Evolutionary conservation across 2,888 invertebrate species (phyloP), one percentile per base, ranked within the genome.

Genomic region (Deilephila elpenor): DNA sequence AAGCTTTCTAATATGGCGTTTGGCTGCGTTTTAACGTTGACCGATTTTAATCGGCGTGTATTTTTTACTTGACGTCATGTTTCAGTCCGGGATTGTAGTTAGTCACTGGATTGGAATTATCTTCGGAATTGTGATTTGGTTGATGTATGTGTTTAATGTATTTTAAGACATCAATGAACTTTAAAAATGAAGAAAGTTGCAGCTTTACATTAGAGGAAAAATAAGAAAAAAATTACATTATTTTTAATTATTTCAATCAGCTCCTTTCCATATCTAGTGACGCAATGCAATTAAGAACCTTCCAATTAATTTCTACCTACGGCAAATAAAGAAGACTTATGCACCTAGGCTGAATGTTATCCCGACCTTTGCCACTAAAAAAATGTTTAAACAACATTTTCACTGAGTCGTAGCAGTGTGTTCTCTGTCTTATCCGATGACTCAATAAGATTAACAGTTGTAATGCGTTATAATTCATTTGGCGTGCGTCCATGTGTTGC

Each of bases 1-100:
- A 84, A 83, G 85, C 84, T 88, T 87, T 87, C 87, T 86, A 86
- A 86, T 81, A 84, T 84, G 78, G 82, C 81, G 82, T 83, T 84
- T 82, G 82, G 79, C 80, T 82, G 80, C 81, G 75, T 80, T 78
- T 74, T 76, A 79, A 79, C 83, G 79, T 81, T 84, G 82, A 84
- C 80, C 77, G 76, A 82, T 86, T 83, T 83, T 80, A 81, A 80
- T 77, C 56, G 32, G 56, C 71, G n/a, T 74, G 71, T 64, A 29
- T 73, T 70, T 71, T 62, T 71, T 59, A 59, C 53, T 71, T 51
- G 56, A 34, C 34, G 70, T 34, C 70, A n/a, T 71, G 71, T 20
- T n/a, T 32, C 53, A 29, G 32, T 70, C 7, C 14, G 8, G 7
- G 32, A 32, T 70, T 70, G 64, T 5, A 19, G 44, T 67, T 51